These are phyloP conservation scores for Oxystoma pomonae DNA, from an alignment of 2,888 invertebrate species.

Conservation along the genomic window DNA sequence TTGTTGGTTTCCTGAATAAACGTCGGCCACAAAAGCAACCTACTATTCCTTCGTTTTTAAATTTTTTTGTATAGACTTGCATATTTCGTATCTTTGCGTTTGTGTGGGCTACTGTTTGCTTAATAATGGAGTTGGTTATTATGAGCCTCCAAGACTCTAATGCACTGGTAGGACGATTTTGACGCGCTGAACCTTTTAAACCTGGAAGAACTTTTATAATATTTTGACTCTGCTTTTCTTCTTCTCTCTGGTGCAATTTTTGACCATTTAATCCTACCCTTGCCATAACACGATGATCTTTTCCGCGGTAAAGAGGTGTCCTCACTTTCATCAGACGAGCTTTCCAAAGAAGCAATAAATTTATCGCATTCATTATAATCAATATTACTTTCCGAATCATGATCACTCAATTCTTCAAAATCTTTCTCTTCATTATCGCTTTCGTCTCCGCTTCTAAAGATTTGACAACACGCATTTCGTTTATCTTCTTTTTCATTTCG, in stretches of 20 bases:
- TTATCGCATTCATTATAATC: neutral
- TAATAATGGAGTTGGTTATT: neutral
- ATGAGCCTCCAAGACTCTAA: neutral
- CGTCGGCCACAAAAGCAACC: neutral
- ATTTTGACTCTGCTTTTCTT: neutral
- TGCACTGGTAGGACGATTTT: neutral
- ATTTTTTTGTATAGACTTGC: neutral
- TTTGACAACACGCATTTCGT: neutral
- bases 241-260: neutral
- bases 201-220: neutral
- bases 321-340: neutral
- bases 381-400: neutral
- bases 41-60: constrained; percentile 4
- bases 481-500: neutral
- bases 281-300: neutral
- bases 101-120: neutral
- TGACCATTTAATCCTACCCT: neutral
- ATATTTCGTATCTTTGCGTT: constrained; percentile 2
- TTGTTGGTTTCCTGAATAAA: neutral
- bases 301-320: neutral
- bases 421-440: neutral
- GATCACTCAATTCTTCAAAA: neutral
- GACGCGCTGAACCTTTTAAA: neutral
- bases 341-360: neutral
- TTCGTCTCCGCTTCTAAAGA: neutral